A percentile compares a stretch with the other conserved stretches of the same genome.
These are phyloP conservation scores for Buceros bicornis DNA, from an alignment of 2,797 vertebrate species.

Conservation along the genomic window DNA sequence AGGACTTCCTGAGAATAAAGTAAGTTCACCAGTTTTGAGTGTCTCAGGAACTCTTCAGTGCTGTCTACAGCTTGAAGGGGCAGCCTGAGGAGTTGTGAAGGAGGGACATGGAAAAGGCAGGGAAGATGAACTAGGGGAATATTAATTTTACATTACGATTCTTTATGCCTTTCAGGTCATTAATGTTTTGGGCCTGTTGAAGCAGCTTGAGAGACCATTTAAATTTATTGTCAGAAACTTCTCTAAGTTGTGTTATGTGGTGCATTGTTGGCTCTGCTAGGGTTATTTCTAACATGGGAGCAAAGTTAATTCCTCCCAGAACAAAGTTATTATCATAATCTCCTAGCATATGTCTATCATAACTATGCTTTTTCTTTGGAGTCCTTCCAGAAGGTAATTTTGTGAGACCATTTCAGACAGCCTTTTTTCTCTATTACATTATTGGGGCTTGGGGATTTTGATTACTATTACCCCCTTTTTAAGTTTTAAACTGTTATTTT, in stretches of 20 bases:
- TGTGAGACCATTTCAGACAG: background rate
- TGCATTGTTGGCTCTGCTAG: background rate
- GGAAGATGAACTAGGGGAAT: background rate
- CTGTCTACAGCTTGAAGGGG: background rate
- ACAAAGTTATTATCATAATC: constrained; percentile 55
- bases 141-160: background rate
- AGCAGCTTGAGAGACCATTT: background rate
- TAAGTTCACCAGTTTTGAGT: background rate
- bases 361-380: background rate
- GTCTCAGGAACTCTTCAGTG: background rate
- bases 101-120: background rate
- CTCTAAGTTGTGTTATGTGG: background rate
- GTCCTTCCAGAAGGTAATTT: constrained; percentile 34
- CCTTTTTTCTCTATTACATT: background rate
- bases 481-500: constrained; percentile 59
- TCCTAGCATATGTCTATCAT: constrained; percentile 14
- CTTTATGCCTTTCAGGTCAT: background rate
- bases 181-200: background rate
- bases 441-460: background rate
- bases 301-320: constrained; percentile 49
- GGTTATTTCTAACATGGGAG: constrained; percentile 12
- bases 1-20: background rate
- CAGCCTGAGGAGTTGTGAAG: background rate
- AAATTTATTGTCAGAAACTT: background rate
- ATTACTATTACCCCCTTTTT: constrained; percentile 22